Percentiles rank a stretch among this genome's conserved stretches.
Evolutionary conservation across 2,888 invertebrate genomes (phyloP).

Genomic region (Choristoneura rosaceana): DNA sequence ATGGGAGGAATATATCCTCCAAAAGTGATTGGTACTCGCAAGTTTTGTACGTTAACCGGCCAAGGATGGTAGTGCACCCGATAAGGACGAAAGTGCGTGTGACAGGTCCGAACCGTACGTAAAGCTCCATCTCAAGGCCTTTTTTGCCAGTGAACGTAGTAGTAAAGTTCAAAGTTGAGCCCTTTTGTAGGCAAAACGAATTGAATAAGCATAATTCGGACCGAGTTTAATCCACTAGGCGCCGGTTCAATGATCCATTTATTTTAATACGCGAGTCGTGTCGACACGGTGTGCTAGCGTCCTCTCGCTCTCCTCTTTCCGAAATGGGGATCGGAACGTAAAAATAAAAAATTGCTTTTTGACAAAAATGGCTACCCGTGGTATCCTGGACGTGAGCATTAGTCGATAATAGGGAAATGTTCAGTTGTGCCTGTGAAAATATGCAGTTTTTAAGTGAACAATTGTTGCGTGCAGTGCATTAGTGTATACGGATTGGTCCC

Average conservation of each 20-base stretch:
- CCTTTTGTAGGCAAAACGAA: constrained; percentile 14
- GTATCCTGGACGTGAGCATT: constrained; percentile 66
- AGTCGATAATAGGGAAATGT: constrained; percentile 75
- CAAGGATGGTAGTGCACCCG: constrained; percentile 60
- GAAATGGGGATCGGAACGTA: constrained; percentile 75
- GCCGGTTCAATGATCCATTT: constrained; percentile 70
- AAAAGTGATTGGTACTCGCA: constrained; percentile 62
- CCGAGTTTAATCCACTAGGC: constrained; percentile 49
- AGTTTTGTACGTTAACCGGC: constrained; percentile 63
- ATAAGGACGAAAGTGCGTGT: constrained; percentile 64
- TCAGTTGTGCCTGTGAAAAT: constrained; percentile 73
- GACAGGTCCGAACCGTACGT: constrained; percentile 60
- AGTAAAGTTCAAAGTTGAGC: constrained; percentile 45
- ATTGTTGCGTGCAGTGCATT: constrained; percentile 81
- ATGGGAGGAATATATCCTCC: constrained; percentile 46
- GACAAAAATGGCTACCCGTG: constrained; percentile 81
- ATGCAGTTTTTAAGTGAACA: constrained; percentile 83
- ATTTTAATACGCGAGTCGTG: constrained; percentile 63
- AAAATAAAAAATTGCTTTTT: constrained; percentile 70
- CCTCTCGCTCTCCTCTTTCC: constrained; percentile 72
- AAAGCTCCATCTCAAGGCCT: constrained; percentile 42
- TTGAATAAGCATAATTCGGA: constrained; percentile 47
- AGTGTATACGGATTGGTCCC: constrained; percentile 81
- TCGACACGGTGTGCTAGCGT: constrained; percentile 75
- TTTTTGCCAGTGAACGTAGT: constrained; percentile 47